These are phyloP conservation scores for Decapterus maruadsi DNA, from an alignment of 2,797 vertebrate species.

Conservation along the genomic window DNA sequence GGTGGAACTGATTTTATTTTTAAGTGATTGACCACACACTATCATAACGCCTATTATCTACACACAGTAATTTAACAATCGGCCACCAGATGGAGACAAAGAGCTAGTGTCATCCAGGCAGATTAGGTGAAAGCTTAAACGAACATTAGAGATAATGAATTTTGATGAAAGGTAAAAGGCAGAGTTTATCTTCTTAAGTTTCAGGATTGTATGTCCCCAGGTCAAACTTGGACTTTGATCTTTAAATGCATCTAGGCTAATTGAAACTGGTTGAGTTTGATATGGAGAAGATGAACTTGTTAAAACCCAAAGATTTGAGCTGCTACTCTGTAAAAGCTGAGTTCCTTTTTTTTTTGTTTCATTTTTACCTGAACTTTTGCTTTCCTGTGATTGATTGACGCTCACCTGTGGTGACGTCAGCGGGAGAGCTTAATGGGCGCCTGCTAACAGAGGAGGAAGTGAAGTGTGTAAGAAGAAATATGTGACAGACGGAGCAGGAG, in stretches of 20 bases:
- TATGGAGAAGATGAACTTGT: too few species aligned
- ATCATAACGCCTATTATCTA: too few species aligned
- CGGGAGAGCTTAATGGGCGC: slow-evolving; percentile 43
- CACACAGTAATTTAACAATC: too few species aligned
- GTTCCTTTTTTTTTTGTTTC: not conserved
- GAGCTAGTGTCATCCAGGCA: not conserved
- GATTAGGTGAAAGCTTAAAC: not conserved
- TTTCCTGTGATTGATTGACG: slow-evolving; percentile 30
- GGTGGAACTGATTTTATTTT: too few species aligned
- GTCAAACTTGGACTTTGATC: not conserved
- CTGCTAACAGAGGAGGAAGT: slow-evolving; percentile 68
- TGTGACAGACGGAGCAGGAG: slow-evolving; percentile 45
- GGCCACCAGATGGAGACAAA: slow-evolving; percentile 41
- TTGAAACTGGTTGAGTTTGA: not conserved
- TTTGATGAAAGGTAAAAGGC: not conserved
- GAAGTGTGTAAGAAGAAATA: slow-evolving; percentile 33
- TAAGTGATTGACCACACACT: too few species aligned
- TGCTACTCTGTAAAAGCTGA: not conserved
- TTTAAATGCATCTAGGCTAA: not conserved
- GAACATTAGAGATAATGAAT: not conserved
- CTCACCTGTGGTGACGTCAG: slow-evolving; percentile 82
- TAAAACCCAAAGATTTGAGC: not conserved
- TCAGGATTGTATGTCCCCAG: accelerated
- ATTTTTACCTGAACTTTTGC: not conserved
- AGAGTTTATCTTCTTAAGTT: not conserved